These are phyloP conservation scores for Clitarchus hookeri DNA, from an alignment of 2,888 invertebrate genomes.

Conservation along the genomic window DNA sequence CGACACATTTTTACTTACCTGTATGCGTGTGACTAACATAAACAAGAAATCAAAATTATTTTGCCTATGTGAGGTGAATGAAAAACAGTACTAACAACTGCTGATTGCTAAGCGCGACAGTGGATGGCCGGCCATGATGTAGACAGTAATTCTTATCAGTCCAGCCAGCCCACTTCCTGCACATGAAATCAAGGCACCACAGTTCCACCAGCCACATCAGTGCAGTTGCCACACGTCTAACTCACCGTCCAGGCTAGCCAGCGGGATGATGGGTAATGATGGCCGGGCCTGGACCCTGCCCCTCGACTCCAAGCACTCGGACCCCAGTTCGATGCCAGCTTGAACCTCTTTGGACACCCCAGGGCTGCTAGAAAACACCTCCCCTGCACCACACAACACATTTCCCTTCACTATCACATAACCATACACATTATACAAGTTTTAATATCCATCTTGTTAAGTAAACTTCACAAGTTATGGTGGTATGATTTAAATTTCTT, in stretches of 20 bases:
- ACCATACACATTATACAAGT: not conserved
- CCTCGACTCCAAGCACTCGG: conserved; percentile 62
- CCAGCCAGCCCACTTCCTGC: not conserved
- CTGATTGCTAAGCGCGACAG: not conserved
- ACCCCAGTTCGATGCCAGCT: conserved; percentile 66
- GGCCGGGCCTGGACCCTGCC: conserved; percentile 27
- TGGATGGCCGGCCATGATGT: not conserved
- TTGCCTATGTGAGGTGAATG: not conserved
- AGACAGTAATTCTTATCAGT: not conserved
- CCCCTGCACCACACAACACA: not conserved
- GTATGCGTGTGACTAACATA: too few species aligned
- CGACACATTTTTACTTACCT: too few species aligned
- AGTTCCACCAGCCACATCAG: conserved; percentile 32
- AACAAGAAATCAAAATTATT: too few species aligned
- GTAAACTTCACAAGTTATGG: too few species aligned
- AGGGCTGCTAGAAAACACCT: not conserved
- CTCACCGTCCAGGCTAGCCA: not conserved
- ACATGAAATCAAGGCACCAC: conserved; percentile 6
- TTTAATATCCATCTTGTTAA: too few species aligned
- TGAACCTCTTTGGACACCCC: conserved; percentile 51
- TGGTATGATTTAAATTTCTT: too few species aligned
- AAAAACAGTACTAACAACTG: not conserved
- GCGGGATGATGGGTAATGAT: not conserved
- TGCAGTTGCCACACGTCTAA: conserved; percentile 10
- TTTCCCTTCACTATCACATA: not conserved